Evolutionary conservation across 2,113 vertebrate genomes (phyloP).

Genomic region (Cottus gobio): DNA sequence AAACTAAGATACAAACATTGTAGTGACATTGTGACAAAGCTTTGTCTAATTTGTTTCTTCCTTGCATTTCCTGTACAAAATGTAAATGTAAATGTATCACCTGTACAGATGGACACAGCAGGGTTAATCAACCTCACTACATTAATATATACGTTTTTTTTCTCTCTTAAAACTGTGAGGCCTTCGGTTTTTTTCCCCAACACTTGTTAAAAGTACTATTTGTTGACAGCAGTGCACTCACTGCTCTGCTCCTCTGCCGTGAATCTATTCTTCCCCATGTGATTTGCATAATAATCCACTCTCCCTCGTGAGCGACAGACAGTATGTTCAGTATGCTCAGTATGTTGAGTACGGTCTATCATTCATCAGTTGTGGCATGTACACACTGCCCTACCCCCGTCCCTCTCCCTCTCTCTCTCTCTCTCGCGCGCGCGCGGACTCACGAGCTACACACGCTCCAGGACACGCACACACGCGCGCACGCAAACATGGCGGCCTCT

Average conservation of each 20-base stretch:
- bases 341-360: background rate
- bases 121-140: background rate
- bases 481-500: conserved; percentile 81
- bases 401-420: background rate
- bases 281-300: background rate
- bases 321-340: background rate
- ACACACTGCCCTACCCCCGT: background rate
- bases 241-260: background rate
- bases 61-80: conserved; percentile 87
- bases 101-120: conserved; percentile 46
- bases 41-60: conserved; percentile 91
- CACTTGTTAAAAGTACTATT: background rate
- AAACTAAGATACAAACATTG: background rate
- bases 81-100: conserved; percentile 91
- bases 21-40: conserved; percentile 19
- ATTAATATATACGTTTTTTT: too few species aligned
- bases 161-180: too few species aligned
- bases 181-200: too few species aligned
- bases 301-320: background rate
- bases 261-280: background rate
- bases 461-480: conserved; percentile 31
- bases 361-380: conserved; percentile 6
- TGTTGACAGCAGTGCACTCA: background rate
- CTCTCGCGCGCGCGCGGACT: conserved; percentile 12
- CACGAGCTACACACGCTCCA: conserved; percentile 30